phyloP scores from a whole-genome alignment of 2,797 vertebrate species.

The Anniella stebbinsi region DNA sequence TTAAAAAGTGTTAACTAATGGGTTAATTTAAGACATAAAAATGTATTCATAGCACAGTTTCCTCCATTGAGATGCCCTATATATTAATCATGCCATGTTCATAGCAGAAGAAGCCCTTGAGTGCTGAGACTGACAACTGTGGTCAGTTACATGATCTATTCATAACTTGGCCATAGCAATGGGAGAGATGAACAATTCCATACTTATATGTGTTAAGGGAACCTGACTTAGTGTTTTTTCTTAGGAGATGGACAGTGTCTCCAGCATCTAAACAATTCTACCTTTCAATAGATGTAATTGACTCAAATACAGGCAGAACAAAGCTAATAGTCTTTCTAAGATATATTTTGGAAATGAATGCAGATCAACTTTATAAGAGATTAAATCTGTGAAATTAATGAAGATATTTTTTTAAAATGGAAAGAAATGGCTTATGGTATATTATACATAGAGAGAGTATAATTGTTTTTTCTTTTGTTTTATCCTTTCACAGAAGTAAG shows the following conservation, averaged over 20 bases:
- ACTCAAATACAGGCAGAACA: not conserved
- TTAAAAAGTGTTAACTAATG: not conserved
- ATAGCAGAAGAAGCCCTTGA: not conserved
- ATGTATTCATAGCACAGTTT: not conserved
- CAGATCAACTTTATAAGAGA: not conserved
- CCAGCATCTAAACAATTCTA: not conserved
- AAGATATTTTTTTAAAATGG: not conserved
- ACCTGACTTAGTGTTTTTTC: not conserved
- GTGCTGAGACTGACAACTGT: not conserved
- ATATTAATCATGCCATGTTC: not conserved
- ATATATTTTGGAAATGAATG: conserved; percentile 1
- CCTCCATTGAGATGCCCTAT: not conserved
- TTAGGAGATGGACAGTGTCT: not conserved
- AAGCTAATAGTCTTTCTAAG: not conserved
- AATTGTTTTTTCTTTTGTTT: not conserved
- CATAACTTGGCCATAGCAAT: not conserved
- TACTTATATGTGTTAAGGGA: not conserved
- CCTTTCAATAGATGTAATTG: conserved; percentile 4
- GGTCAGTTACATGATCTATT: conserved; percentile 3
- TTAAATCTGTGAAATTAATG: conserved; percentile 1
- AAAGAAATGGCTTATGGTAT: not conserved
- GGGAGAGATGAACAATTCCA: conserved; percentile 11
- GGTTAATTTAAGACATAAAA: not conserved
- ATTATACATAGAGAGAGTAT: not conserved
- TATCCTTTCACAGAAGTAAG: not conserved